phyloP scores from a whole-genome alignment of 2,797 vertebrate species.

The Takifugu rubripes region DNA sequence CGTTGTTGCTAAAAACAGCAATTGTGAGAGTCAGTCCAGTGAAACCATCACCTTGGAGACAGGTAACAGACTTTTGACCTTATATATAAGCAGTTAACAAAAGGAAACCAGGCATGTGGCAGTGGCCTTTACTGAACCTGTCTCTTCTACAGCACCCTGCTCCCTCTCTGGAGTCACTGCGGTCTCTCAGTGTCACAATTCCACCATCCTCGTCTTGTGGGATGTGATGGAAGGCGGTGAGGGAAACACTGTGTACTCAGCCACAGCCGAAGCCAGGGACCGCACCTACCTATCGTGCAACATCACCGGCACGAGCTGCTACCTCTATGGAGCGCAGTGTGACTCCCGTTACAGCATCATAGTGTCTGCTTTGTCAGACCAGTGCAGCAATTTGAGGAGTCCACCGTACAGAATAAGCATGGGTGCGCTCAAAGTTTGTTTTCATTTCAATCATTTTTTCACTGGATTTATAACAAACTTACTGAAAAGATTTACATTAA shows the following conservation, averaged over 20 bases:
- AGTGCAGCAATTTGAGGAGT: slow-evolving; percentile 65
- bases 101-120: background rate
- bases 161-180: slow-evolving; percentile 57
- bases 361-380: slow-evolving; percentile 58
- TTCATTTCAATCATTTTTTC: background rate
- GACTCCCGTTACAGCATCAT: slow-evolving; percentile 67
- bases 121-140: background rate
- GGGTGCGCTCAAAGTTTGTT: slow-evolving; percentile 36
- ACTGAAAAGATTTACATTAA: background rate
- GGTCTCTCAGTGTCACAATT: slow-evolving; percentile 55
- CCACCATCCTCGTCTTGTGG: slow-evolving; percentile 67
- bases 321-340: slow-evolving; percentile 58
- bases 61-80: slow-evolving; percentile 47
- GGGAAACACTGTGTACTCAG: slow-evolving; percentile 48
- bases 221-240: slow-evolving; percentile 23
- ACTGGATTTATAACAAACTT: background rate
- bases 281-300: slow-evolving; percentile 61
- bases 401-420: slow-evolving; percentile 67
- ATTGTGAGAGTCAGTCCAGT: slow-evolving; percentile 63
- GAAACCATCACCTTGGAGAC: slow-evolving; percentile 49
- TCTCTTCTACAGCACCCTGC: slow-evolving; percentile 61
- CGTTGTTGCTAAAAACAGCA: slow-evolving; percentile 51
- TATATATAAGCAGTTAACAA: background rate
- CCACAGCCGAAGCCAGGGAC: slow-evolving; percentile 61
- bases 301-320: slow-evolving; percentile 58